phyloP scores from a whole-genome alignment of 2,888 invertebrate species.

The Xanthia togata region DNA sequence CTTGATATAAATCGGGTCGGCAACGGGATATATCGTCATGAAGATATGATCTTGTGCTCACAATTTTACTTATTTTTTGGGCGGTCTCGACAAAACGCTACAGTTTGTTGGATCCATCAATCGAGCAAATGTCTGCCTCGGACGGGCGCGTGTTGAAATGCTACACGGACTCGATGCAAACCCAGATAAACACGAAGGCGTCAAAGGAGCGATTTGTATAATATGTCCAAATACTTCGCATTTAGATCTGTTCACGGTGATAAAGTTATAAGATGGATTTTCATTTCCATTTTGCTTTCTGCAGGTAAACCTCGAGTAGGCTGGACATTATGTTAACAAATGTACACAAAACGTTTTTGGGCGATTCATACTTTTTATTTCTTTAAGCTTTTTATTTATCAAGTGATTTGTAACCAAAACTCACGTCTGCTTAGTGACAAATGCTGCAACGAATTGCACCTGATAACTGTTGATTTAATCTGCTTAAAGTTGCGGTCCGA shows the following conservation, averaged over 20 bases:
- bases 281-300: constrained; percentile 60
- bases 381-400: constrained; percentile 61
- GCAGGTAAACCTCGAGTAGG: constrained; percentile 43
- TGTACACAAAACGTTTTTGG: constrained; percentile 52
- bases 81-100: constrained; percentile 68
- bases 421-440: constrained; percentile 65
- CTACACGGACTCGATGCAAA: constrained; percentile 74
- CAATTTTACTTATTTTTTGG: constrained; percentile 71
- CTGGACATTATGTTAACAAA: constrained; percentile 64
- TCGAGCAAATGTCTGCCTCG: constrained; percentile 64
- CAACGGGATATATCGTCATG: constrained; percentile 63
- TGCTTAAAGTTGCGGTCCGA: constrained; percentile 68
- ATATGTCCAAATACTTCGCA: constrained; percentile 79
- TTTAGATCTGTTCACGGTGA: constrained; percentile 79
- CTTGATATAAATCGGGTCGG: constrained; percentile 45
- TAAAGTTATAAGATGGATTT: constrained; percentile 75
- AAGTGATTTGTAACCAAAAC: constrained; percentile 66
- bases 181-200: constrained; percentile 80
- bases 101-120: constrained; percentile 73
- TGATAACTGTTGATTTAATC: constrained; percentile 75
- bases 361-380: constrained; percentile 57
- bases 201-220: constrained; percentile 85
- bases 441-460: constrained; percentile 71
- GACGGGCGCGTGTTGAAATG: constrained; percentile 76
- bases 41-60: constrained; percentile 70